Evolutionary conservation across 2,888 invertebrate genomes (phyloP).

Genomic region (Phasia obesa): DNA sequence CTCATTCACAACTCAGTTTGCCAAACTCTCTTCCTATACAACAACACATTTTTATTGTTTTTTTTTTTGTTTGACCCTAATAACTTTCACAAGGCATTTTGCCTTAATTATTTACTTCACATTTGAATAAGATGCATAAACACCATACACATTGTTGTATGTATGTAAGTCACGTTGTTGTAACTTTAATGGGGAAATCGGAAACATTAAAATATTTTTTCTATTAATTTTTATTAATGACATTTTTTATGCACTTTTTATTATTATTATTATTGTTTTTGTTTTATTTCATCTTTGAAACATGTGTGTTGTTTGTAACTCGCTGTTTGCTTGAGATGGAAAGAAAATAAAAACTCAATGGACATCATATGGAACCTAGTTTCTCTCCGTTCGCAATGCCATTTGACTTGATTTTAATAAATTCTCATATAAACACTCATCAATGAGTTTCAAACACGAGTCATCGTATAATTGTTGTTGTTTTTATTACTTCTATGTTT

Average conservation of each 20-base stretch:
- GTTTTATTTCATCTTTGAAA: slow-evolving; percentile 20
- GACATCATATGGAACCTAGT: slow-evolving; percentile 60
- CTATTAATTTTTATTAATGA: slow-evolving; percentile 62
- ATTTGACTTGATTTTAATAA: slow-evolving; percentile 71
- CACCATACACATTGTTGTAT: not conserved
- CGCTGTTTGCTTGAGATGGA: slow-evolving; percentile 12
- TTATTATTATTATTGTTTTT: slow-evolving; percentile 29
- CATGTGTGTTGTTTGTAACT: slow-evolving; percentile 20
- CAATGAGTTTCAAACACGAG: slow-evolving; percentile 44
- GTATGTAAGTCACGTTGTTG: not conserved
- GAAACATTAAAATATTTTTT: slow-evolving; percentile 60
- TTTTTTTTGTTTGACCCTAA: slow-evolving; percentile 66
- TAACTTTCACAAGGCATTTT: slow-evolving; percentile 59
- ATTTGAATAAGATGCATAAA: not conserved
- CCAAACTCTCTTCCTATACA: not conserved
- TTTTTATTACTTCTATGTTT: slow-evolving; percentile 56
- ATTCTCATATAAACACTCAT: slow-evolving; percentile 66
- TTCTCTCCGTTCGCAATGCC: slow-evolving; percentile 56
- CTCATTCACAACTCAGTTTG: too few relatives aligned
- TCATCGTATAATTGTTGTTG: slow-evolving; percentile 8
- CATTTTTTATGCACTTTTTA: slow-evolving; percentile 43
- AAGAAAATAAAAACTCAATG: slow-evolving; percentile 46
- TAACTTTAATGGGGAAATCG: slow-evolving; percentile 51
- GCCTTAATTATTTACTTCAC: slow-evolving; percentile 13
- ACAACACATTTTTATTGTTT: too few relatives aligned